Conservation (phyloP, 2,888 invertebrate species). For the Drosophila aldrichi region DNA sequence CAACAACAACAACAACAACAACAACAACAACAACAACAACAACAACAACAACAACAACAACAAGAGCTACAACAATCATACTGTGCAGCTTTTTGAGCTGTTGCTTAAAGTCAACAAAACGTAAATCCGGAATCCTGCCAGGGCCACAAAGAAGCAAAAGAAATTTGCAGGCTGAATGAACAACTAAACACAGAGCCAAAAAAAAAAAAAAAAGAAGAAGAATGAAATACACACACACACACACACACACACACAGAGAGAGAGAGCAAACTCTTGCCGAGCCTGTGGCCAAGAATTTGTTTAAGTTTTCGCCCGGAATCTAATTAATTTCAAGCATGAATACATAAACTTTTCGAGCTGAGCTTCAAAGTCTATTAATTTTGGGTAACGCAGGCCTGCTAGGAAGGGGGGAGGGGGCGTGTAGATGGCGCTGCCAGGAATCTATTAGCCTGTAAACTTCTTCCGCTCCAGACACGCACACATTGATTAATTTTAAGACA, state of each 20-base stretch:
- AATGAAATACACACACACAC: background rate
- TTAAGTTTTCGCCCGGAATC: conserved; percentile 56
- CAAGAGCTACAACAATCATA: conserved; percentile 9
- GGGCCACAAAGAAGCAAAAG: conserved; percentile 18
- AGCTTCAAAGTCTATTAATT: conserved; percentile 64
- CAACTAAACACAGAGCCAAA: background rate
- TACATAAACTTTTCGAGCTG: conserved; percentile 52
- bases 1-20: background rate
- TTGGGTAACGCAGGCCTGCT: conserved; percentile 8
- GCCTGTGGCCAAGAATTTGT: conserved; percentile 22
- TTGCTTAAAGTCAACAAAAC: conserved; percentile 21
- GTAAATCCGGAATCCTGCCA: conserved; percentile 10
- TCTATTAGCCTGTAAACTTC: conserved; percentile 67
- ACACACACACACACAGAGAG: background rate
- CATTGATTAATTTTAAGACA: conserved; percentile 80
- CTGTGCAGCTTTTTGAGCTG: conserved; percentile 19
- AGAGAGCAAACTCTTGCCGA: background rate
- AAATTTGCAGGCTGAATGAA: conserved; percentile 12
- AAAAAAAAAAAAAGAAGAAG: background rate
- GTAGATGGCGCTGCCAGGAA: conserved; percentile 24
- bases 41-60: conserved; percentile 1
- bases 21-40: conserved; percentile 10
- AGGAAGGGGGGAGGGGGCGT: no score
- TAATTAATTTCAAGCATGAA: conserved; percentile 73
- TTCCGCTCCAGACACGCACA: conserved; percentile 58